Percentiles rank a stretch among this genome's conserved stretches.
Evolutionary conservation across 2,113 vertebrate species (phyloP).

Genomic region (Fulmarus glacialis): DNA sequence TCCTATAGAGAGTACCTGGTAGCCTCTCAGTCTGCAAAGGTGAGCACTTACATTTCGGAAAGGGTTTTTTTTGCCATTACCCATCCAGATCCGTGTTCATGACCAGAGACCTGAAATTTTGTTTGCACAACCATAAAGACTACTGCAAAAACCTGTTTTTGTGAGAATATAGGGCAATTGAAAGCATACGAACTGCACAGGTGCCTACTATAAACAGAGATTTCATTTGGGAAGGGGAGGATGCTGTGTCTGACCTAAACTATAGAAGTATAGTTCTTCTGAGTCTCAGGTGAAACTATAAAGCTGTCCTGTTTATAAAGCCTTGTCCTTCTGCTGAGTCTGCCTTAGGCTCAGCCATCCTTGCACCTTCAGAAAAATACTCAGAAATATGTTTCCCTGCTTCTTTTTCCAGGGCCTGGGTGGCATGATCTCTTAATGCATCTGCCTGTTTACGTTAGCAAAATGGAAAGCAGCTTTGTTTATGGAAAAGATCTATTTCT

Average conservation of each 20-base stretch:
- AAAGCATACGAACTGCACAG: background rate
- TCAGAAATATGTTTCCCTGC: background rate
- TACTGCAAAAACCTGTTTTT: background rate
- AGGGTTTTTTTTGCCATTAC: background rate
- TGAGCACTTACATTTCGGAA: background rate
- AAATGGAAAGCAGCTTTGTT: constrained; percentile 81
- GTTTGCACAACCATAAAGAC: background rate
- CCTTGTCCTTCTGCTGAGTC: background rate
- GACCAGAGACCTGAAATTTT: background rate
- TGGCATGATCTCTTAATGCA: constrained; percentile 72
- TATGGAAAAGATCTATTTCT: constrained; percentile 83
- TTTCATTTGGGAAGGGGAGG: background rate
- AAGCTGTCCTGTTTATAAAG: background rate
- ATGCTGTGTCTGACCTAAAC: background rate
- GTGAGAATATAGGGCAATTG: background rate
- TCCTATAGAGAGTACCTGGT: background rate
- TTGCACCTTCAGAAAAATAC: constrained; percentile 36
- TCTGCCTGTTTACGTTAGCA: constrained; percentile 77
- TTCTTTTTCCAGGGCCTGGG: constrained; percentile 59
- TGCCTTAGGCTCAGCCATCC: background rate
- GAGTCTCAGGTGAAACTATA: background rate
- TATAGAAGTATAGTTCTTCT: background rate
- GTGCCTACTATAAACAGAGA: background rate
- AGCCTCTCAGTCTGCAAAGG: background rate
- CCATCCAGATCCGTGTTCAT: background rate